These are phyloP conservation scores for Athene noctua DNA, from an alignment of 2,113 vertebrate genomes.

Conservation along the genomic window DNA sequence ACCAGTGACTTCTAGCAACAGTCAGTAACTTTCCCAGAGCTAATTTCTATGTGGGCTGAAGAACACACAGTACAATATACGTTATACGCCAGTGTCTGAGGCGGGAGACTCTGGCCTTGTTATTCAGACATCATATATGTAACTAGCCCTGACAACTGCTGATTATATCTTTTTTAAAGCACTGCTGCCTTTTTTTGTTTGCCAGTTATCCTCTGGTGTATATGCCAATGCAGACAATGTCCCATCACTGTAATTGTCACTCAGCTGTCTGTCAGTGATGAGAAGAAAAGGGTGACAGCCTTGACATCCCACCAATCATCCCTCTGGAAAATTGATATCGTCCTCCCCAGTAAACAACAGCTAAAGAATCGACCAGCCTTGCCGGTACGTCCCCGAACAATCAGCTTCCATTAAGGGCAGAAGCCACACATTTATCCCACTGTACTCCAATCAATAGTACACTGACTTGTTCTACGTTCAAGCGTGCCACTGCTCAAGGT, in stretches of 20 bases:
- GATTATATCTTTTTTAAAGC: slow-evolving; percentile 79
- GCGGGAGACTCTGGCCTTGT: slow-evolving; percentile 36
- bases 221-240: slow-evolving; percentile 76
- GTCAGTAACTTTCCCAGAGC: background rate
- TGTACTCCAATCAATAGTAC: slow-evolving; percentile 72
- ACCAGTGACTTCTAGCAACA: background rate
- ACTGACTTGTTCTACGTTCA: slow-evolving; percentile 53
- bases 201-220: slow-evolving; percentile 79
- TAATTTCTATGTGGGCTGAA: background rate
- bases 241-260: slow-evolving; percentile 77
- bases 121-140: slow-evolving; percentile 78
- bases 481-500: slow-evolving; percentile 48
- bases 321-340: slow-evolving; percentile 81
- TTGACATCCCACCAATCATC: slow-evolving; percentile 81
- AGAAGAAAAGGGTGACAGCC: slow-evolving; percentile 78
- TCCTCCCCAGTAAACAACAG: slow-evolving; percentile 83
- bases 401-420: slow-evolving; percentile 82
- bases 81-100: slow-evolving; percentile 6
- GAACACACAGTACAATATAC: background rate
- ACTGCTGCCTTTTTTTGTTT: slow-evolving; percentile 72
- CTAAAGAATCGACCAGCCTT: slow-evolving; percentile 78
- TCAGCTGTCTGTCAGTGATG: slow-evolving; percentile 73
- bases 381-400: slow-evolving; percentile 75
- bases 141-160: slow-evolving; percentile 79
- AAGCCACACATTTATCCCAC: slow-evolving; percentile 79